These are phyloP conservation scores for Galbula dea DNA, from an alignment of 2,113 vertebrate genomes.

Conservation along the genomic window DNA sequence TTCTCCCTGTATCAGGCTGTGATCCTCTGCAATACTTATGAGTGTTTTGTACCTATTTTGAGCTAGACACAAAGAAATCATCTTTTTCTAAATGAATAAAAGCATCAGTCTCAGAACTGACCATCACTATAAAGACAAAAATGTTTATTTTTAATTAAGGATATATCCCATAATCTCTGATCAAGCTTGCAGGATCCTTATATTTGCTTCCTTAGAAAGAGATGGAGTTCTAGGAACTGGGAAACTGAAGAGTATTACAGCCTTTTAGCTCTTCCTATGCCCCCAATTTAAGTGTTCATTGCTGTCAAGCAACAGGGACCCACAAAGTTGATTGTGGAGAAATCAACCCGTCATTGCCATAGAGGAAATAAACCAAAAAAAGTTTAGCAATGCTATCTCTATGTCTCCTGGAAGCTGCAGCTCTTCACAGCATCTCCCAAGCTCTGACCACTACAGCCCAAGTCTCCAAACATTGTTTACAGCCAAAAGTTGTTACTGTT, in stretches of 20 bases:
- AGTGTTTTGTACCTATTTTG: neutral
- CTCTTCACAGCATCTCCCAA: neutral
- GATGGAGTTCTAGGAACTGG: neutral
- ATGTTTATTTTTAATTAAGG: neutral
- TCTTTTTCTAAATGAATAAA: neutral
- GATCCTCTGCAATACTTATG: neutral
- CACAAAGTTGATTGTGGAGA: fast-evolving
- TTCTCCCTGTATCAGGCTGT: neutral
- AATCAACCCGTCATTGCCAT: neutral
- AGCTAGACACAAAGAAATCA: neutral
- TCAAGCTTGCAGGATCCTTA: neutral
- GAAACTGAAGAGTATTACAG: neutral
- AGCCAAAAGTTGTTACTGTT: neutral
- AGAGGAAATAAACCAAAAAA: neutral
- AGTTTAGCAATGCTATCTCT: neutral
- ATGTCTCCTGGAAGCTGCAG: neutral
- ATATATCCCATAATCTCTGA: neutral
- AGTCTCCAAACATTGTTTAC: neutral
- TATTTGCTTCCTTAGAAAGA: neutral
- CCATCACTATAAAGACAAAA: neutral
- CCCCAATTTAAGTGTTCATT: neutral
- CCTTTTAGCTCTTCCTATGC: neutral
- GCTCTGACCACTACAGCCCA: neutral
- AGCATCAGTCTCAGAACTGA: neutral
- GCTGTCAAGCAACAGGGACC: neutral